Conservation (phyloP, 2,797 vertebrate species). For the Gila robusta region DNA sequence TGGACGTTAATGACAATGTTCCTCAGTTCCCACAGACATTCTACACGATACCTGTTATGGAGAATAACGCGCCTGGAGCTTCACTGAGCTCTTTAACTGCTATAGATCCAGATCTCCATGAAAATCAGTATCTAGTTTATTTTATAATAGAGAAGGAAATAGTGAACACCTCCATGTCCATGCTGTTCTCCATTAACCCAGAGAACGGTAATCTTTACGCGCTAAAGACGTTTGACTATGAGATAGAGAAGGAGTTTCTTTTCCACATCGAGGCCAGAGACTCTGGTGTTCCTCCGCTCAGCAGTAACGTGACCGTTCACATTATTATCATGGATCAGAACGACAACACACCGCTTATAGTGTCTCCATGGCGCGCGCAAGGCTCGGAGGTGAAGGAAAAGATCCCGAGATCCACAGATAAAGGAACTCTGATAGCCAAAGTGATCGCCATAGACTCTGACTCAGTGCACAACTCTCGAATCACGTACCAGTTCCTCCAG, state of each 20-base stretch:
- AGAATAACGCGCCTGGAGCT: constrained; percentile 66
- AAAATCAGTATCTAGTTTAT: constrained; percentile 71
- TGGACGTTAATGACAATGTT: constrained; percentile 76
- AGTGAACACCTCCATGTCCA: constrained; percentile 61
- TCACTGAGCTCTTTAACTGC: constrained; percentile 61
- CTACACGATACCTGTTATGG: constrained; percentile 61
- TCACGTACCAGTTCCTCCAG: constrained; percentile 65
- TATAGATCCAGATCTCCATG: constrained; percentile 67
- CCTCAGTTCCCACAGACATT: constrained; percentile 66
- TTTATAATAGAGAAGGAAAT: constrained; percentile 68
- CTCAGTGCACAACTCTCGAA: constrained; percentile 64
- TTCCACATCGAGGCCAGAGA: constrained; percentile 69
- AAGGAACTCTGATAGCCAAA: constrained; percentile 66
- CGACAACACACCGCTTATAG: constrained; percentile 67
- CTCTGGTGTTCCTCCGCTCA: constrained; percentile 65
- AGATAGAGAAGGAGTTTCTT: constrained; percentile 67
- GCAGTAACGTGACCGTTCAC: constrained; percentile 64
- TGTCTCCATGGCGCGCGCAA: constrained; percentile 67
- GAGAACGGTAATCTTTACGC: constrained; percentile 69
- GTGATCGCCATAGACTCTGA: constrained; percentile 67
- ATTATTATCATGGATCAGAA: constrained; percentile 68
- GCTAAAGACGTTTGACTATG: constrained; percentile 70
- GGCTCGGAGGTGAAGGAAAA: constrained; percentile 63
- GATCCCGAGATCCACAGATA: constrained; percentile 65
- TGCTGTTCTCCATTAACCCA: constrained; percentile 68